Base-by-base conservation (phyloP, 2,888 invertebrate species). In the Pilophorus perplexus region DNA sequence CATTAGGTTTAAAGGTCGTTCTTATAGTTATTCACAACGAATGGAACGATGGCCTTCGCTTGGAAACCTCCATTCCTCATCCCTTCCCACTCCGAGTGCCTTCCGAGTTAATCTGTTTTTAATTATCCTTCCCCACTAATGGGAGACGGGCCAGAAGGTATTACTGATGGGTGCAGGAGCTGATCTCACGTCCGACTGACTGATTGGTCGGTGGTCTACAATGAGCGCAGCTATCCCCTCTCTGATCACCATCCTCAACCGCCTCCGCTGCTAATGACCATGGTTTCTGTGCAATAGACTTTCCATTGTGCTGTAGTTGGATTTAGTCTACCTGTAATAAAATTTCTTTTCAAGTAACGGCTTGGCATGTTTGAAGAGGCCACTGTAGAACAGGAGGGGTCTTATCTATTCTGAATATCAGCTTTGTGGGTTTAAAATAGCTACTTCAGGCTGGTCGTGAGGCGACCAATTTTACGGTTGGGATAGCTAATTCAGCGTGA, bases 111-210 rank as follows among this genome's bases (percentile, higher is more conserved):
- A 59, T 59, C 59, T 59, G 59, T 59, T 59, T 59, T 59, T 59
- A 59, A 59, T 59, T 59, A 59, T 59, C 59, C 59, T 59, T 37
- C 42, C 42, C 42, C 27, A 42, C 59, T 59, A 59, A 59, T 59
- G 59, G 59, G 18, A 6, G 48, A 14, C 48, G 5, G 8, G 38
- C 37, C 16, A 55, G 27, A 42, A 59, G 59, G 40, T 42, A 42
- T 59, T 42, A 40, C 42, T 44, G 48, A 46, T 44, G 48, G 62
- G 28, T 28, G 46, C 46, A 52, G 60, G 42, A 64, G 64, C 64
- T 42, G 64, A 64, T 64, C 64, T 64, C 64, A 64, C 64, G 64
- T 64, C 40, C 52, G 23, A 23, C 52, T 37, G 52, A 42, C 64
- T 64, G 64, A 64, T 52, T 64, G 64, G 52, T 52, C 52, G 62